These are phyloP conservation scores for Rhinoderma darwinii DNA, from an alignment of 2,113 vertebrate genomes.

Conservation along the genomic window DNA sequence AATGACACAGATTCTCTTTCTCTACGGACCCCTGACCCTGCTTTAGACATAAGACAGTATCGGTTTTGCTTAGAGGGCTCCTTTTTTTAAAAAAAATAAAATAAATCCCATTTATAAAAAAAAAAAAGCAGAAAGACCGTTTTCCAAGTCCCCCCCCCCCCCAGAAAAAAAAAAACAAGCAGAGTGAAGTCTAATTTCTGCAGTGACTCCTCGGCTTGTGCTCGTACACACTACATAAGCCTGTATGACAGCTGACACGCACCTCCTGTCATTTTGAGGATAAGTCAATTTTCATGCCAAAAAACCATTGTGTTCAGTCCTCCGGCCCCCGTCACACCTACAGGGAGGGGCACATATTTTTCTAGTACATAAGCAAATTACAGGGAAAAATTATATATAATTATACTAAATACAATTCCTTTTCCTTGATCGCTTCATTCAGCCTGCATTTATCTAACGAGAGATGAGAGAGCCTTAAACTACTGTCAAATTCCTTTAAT, in stretches of 20 bases:
- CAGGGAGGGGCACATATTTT: not conserved
- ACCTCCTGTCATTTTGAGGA: not conserved
- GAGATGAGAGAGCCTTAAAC: not conserved
- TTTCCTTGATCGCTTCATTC: not conserved
- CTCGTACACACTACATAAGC: not conserved
- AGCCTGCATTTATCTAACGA: no score
- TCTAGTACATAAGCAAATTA: not conserved
- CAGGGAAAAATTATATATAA: not conserved
- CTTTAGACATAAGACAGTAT: no score
- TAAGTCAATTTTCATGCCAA: not conserved
- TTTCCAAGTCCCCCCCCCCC: no score
- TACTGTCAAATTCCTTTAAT: no score
- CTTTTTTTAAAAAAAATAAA: no score
- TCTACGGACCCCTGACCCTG: no score
- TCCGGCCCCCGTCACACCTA: not conserved
- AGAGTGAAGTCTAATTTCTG: not conserved
- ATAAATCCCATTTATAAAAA: no score
- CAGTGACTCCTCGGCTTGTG: not conserved
- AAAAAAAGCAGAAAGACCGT: no score
- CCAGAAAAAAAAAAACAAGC: no score
- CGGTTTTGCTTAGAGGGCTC: no score
- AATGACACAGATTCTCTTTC: no score
- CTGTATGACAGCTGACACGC: conserved; percentile 29
- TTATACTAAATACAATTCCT: not conserved
- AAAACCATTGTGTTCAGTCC: not conserved